Percentiles rank a stretch among this genome's conserved stretches.
phyloP scores from a whole-genome alignment of 2,888 invertebrate species.

The Pyrocoelia pectoralis region DNA sequence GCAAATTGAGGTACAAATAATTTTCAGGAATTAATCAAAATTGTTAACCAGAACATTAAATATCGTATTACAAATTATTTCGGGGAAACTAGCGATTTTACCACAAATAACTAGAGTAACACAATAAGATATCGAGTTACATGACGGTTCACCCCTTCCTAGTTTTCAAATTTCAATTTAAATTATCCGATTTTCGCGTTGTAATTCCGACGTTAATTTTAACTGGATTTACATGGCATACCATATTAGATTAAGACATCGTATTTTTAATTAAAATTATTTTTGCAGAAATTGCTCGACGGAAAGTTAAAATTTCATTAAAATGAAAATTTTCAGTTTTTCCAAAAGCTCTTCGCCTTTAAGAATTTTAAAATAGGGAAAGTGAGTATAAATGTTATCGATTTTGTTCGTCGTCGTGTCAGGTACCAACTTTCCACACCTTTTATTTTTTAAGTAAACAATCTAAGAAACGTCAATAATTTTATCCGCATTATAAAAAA shows the following conservation, averaged over 20 bases:
- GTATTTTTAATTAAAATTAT: not conserved
- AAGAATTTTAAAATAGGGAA: too few species aligned
- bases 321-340: not conserved
- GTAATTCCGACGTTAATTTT: constrained; percentile 7
- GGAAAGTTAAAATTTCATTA: not conserved
- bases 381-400: not conserved
- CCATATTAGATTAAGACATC: not conserved
- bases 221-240: not conserved
- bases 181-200: constrained; percentile 7
- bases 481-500: constrained; percentile 1
- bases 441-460: constrained; percentile 6
- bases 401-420: not conserved
- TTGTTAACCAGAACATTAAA: too few species aligned
- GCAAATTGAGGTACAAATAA: too few species aligned
- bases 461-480: constrained; percentile 1
- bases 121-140: not conserved
- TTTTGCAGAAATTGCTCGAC: not conserved
- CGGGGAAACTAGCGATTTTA: not conserved
- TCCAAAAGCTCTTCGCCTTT: too few species aligned
- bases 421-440: constrained; percentile 7
- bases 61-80: too few species aligned
- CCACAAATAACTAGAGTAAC: not conserved
- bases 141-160: not conserved
- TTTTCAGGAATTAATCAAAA: too few species aligned
- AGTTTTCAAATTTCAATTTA: constrained; percentile 5